Conservation (phyloP, 2,888 invertebrate species). For the Cerastis rubricosa region DNA sequence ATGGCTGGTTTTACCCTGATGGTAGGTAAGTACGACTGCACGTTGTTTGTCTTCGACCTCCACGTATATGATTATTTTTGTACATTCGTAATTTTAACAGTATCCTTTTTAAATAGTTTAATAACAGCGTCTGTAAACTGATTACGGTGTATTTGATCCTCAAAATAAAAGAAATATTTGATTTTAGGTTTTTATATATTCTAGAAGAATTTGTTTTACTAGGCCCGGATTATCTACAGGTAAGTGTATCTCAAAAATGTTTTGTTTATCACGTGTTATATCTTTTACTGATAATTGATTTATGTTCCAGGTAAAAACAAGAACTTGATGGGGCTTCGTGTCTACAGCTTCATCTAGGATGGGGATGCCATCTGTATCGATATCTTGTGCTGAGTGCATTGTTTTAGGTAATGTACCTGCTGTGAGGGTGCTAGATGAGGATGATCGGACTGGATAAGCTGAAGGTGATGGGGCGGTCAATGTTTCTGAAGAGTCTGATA, state of each 20-base stretch:
- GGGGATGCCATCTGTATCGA: too few species aligned
- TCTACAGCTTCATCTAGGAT: too few species aligned
- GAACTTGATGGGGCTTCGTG: background rate
- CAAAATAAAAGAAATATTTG: slow-evolving; percentile 12
- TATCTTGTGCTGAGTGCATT: too few species aligned
- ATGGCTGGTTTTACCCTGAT: background rate
- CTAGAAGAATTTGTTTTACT: background rate
- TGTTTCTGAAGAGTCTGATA: too few species aligned
- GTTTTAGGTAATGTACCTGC: too few species aligned
- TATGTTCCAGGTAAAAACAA: background rate
- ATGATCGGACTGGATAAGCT: too few species aligned
- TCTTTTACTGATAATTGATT: background rate
- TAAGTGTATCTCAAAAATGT: background rate
- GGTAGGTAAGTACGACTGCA: background rate
- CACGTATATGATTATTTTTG: background rate
- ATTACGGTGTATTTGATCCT: background rate
- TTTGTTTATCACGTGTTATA: background rate
- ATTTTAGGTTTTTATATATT: background rate
- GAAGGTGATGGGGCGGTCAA: too few species aligned
- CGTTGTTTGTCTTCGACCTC: background rate
- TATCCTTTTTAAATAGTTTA: background rate
- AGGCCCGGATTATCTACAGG: background rate
- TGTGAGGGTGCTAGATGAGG: too few species aligned
- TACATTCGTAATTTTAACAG: too few species aligned
- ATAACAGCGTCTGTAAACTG: background rate